These are phyloP conservation scores for Solenopsis fugax DNA, from an alignment of 1,140 invertebrate genomes.

Conservation along the genomic window DNA sequence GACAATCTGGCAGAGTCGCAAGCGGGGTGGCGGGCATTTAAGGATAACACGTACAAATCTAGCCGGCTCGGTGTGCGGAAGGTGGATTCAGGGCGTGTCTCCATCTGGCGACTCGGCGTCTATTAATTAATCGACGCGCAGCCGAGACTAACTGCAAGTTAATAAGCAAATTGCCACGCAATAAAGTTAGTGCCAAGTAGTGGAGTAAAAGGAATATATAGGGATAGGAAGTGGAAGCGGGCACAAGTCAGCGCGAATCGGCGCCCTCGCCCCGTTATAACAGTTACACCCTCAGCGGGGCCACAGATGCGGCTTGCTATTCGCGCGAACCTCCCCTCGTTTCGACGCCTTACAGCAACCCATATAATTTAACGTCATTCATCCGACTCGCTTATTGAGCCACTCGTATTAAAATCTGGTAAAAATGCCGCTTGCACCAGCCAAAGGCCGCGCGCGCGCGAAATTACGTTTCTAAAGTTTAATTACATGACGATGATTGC, in stretches of 20 bases:
- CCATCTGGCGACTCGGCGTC: conserved; percentile 84
- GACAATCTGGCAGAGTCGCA: conserved; percentile 44
- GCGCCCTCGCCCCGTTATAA: conserved; percentile 75
- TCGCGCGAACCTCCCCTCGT: conserved; percentile 67
- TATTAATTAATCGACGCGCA: conserved; percentile 86
- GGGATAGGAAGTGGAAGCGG: conserved; percentile 60
- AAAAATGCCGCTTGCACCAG: conserved; percentile 78
- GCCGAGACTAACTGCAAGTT: conserved; percentile 85
- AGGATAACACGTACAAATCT: conserved; percentile 73
- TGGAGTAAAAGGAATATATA: conserved; percentile 66
- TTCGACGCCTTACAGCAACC: conserved; percentile 59
- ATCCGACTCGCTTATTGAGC: conserved; percentile 81
- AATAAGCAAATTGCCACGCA: conserved; percentile 86
- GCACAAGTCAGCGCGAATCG: conserved; percentile 61
- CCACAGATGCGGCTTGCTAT: conserved; percentile 85
- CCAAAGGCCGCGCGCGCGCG: conserved; percentile 60
- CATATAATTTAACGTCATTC: conserved; percentile 85
- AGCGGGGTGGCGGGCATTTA: conserved; percentile 59
- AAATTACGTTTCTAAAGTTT: conserved; percentile 59
- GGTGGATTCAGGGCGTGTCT: conserved; percentile 81
- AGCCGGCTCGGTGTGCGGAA: conserved; percentile 49
- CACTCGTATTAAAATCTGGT: conserved; percentile 84
- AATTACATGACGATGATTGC: conserved; percentile 50
- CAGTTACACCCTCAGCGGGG: conserved; percentile 81
- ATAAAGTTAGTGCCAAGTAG: conserved; percentile 83